Evolutionary conservation across 2,888 invertebrate genomes (phyloP), one percentile per base, ranked within the genome.

Genomic region (Cetonia aurata): DNA sequence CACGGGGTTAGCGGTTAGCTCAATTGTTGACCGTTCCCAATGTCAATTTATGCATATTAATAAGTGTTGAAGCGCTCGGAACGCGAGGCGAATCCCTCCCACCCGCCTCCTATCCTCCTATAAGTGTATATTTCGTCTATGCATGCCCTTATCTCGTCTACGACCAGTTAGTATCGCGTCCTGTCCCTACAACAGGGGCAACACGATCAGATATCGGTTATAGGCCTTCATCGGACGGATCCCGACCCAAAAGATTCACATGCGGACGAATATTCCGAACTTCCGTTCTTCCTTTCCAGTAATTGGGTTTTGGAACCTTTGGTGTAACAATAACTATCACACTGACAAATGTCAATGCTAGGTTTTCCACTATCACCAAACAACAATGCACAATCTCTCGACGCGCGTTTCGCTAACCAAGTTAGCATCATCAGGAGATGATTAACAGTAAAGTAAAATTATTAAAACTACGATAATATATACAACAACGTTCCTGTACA

Each of bases 41-140:
- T 79, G 79, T 79, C 79, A 79, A 79, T 79, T 79, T 79, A 79
- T 79, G 78, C 79, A 79, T 79, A 79, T 79, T 79, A 79, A 79
- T 79, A 78, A 77, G 65, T 55, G 41, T 69, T 52, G 70, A 33
- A 62, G 62, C 48, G 48, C 62, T 50, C 17, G 4, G 25, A 25
- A 25, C 48, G 12, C n/a, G 33, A 25, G 48, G 62, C n/a, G 46
- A 46, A 31, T 31, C 48, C 31, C 3, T n/a, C 31, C 25, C n/a
- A 8, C n/a, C 25, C 55, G 55, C 55, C 13, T n/a, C 42, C 42
- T 10, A 9, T 41, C 10, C 42, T 9, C 42, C 42, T 10, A 17
- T 12, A n/a, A 13, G 25, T 15, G 50, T 13, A 25, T 65, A 31
- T 48, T 46, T 25, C 19, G 65, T 65, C 25, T 19, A 48, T 19